Conservation (phyloP, 1,140 invertebrate species). For the Drosophila hydei region DNA sequence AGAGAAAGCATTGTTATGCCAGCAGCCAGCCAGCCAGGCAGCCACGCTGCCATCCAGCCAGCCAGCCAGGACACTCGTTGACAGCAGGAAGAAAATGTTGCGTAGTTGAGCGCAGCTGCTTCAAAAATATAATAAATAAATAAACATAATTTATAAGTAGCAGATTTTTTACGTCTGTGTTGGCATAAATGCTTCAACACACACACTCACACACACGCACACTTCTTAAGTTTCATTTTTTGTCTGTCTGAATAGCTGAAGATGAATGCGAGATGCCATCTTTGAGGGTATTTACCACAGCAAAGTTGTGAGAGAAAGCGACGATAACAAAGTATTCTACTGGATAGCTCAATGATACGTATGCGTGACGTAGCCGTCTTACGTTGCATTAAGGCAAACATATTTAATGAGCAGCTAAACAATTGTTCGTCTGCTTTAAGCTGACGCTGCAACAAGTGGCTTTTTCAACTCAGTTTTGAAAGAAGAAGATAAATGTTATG, state of each 20-base stretch:
- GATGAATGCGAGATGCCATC: conserved; percentile 64
- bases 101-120: conserved; percentile 76
- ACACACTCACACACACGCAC: conserved; percentile 20
- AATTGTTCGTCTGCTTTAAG: background rate
- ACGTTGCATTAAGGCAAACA: conserved; percentile 7
- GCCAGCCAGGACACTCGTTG: conserved; percentile 39
- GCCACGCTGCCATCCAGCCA: conserved; percentile 14
- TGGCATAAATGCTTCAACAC: conserved; percentile 66
- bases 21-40: conserved; percentile 7
- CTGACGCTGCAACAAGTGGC: conserved; percentile 13
- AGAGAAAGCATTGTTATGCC: conserved; percentile 56
- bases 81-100: conserved; percentile 61
- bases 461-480: background rate
- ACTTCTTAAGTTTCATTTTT: conserved; percentile 40
- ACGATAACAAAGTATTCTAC: conserved; percentile 27
- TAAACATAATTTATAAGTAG: conserved; percentile 83
- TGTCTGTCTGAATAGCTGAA: conserved; percentile 35
- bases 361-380: conserved; percentile 15
- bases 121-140: conserved; percentile 82
- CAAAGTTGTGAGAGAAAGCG: conserved; percentile 52
- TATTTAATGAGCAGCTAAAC: background rate
- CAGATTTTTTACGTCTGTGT: conserved; percentile 78
- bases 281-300: conserved; percentile 58
- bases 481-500: background rate
- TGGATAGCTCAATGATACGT: conserved; percentile 7